phyloP scores from a whole-genome alignment of 2,113 vertebrate genomes.

The Pachypanchax playfairii region DNA sequence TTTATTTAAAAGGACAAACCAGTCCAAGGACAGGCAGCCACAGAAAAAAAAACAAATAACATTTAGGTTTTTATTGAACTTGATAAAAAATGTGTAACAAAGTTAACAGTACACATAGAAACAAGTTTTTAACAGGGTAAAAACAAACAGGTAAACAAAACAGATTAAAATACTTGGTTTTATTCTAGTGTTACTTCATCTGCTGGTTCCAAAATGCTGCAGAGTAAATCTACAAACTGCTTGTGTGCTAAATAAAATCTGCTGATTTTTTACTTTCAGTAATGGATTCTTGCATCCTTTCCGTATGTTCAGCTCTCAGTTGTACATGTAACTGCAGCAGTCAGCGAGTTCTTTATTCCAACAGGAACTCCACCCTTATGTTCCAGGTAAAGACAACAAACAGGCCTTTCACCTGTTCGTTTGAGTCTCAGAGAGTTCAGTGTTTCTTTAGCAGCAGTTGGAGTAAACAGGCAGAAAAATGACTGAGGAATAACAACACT shows the following conservation, averaged over 20 bases:
- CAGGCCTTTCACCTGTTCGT: conserved; percentile 40
- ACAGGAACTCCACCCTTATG: conserved; percentile 22
- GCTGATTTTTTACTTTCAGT: conserved; percentile 30
- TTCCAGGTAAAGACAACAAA: conserved; percentile 56
- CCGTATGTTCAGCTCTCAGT: not conserved
- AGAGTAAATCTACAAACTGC: not conserved
- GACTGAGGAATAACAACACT: conserved; percentile 63
- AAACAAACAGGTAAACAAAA: not conserved
- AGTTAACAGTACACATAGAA: not conserved
- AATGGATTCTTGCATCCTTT: not conserved
- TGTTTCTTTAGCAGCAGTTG: conserved; percentile 39
- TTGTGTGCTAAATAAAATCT: conserved; percentile 56
- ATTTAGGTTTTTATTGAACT: too few species aligned
- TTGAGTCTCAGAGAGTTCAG: conserved; percentile 33
- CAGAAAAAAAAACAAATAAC: too few species aligned
- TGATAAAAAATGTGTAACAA: too few species aligned
- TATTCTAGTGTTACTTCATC: not conserved
- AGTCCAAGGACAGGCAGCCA: too few species aligned
- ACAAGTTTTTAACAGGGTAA: not conserved
- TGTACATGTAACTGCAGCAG: conserved; percentile 1
- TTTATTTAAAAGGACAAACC: too few species aligned
- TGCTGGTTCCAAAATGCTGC: not conserved
- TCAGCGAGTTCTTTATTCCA: conserved; percentile 20
- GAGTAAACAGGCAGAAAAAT: conserved; percentile 38
- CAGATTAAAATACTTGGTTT: not conserved